Evolutionary conservation across 2,888 invertebrate species (phyloP).

Genomic region (Azorinus chamasolen): DNA sequence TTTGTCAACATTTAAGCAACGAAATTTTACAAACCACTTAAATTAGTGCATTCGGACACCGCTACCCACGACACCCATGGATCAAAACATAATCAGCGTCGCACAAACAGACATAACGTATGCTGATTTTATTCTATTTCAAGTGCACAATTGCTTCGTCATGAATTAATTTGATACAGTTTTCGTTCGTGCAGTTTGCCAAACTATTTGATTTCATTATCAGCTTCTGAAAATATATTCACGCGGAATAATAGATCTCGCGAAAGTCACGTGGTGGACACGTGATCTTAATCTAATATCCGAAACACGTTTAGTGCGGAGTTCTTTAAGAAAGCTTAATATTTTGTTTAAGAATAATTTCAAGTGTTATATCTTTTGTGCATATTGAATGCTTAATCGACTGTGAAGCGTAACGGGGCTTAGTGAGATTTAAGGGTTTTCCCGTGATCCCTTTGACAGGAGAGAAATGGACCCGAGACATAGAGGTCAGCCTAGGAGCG

Average conservation of each 20-base stretch:
- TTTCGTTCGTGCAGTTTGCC: conserved; percentile 1
- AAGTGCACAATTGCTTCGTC: conserved; percentile 6
- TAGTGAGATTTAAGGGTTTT: conserved; percentile 13
- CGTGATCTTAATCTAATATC: conserved; percentile 64
- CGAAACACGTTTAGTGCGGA: conserved; percentile 40
- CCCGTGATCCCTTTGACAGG: conserved; percentile 32
- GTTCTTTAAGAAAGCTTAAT: conserved; percentile 50
- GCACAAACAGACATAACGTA: no score
- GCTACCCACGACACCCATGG: no score
- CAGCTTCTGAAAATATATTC: conserved; percentile 10
- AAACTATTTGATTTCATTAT: background rate
- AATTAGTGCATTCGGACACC: no score
- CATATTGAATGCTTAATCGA: conserved; percentile 54
- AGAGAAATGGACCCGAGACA: conserved; percentile 47
- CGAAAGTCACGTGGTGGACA: conserved; percentile 48
- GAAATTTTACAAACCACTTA: no score
- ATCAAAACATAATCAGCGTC: no score
- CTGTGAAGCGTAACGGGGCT: conserved; percentile 37
- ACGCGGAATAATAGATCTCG: conserved; percentile 12
- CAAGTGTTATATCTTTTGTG: conserved; percentile 67
- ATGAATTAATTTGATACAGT: background rate
- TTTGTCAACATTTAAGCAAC: no score
- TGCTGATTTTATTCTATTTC: background rate
- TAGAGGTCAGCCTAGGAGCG: conserved; percentile 27
- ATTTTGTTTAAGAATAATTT: conserved; percentile 57